Conservation (phyloP, 2,888 invertebrate genomes). For the Syritta pipiens region DNA sequence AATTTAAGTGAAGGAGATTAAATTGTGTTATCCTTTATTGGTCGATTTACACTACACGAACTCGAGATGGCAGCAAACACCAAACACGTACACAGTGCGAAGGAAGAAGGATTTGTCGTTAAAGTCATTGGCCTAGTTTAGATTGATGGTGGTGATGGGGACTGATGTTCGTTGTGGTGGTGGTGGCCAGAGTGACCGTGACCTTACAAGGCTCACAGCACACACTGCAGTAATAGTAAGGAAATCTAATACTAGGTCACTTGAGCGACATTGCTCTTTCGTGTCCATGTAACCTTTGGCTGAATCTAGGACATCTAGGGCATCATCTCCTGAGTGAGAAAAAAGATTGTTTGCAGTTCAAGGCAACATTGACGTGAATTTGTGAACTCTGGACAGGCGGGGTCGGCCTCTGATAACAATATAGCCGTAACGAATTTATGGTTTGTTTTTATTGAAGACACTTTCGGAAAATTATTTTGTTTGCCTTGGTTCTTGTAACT, state of each 20-base stretch:
- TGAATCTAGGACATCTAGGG: conserved; percentile 32
- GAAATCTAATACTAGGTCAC: conserved; percentile 17
- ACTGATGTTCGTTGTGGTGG: too few relatives aligned
- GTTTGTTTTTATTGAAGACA: too few relatives aligned
- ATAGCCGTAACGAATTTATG: too few relatives aligned
- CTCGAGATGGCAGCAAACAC: not conserved
- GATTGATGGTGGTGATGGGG: not conserved
- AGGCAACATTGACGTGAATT: not conserved
- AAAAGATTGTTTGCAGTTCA: too few relatives aligned
- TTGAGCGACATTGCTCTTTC: conserved; percentile 11
- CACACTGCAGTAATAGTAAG: not conserved
- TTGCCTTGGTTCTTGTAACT: too few relatives aligned
- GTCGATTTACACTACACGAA: not conserved
- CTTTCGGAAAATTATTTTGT: too few relatives aligned
- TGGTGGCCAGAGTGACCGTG: conserved; percentile 10
- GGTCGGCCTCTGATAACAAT: too few relatives aligned
- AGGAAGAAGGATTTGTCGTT: not conserved
- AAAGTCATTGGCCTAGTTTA: conserved; percentile 52
- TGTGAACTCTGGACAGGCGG: too few relatives aligned
- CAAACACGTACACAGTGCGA: not conserved
- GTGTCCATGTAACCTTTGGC: not conserved
- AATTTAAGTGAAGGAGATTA: conserved; percentile 15
- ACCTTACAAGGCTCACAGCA: conserved; percentile 14
- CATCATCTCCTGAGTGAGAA: too few relatives aligned
- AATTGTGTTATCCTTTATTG: conserved; percentile 12